These are phyloP conservation scores for Xylota segnis DNA, from an alignment of 2,888 invertebrate genomes.

Conservation along the genomic window DNA sequence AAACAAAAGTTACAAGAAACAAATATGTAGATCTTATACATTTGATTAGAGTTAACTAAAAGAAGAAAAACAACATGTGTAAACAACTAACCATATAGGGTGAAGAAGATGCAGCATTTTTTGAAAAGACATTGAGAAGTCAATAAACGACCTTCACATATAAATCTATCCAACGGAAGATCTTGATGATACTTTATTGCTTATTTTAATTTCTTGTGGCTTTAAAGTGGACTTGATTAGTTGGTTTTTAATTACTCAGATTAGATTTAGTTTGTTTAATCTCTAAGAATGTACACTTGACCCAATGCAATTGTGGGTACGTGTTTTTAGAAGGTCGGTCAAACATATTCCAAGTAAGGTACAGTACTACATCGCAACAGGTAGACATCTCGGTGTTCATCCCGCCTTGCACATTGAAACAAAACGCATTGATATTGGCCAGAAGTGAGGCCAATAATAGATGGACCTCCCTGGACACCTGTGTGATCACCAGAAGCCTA, in stretches of 20 bases:
- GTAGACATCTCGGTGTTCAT: no score
- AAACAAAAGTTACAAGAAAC: conserved; percentile 13
- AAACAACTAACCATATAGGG: conserved; percentile 12
- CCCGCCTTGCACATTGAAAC: no score
- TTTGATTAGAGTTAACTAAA: conserved; percentile 32
- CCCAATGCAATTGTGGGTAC: no score
- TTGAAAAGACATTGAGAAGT: conserved; percentile 59
- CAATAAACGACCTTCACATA: conserved; percentile 67
- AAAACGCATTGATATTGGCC: no score
- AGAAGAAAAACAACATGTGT: background rate
- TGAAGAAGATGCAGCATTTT: conserved; percentile 19
- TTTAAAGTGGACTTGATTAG: background rate
- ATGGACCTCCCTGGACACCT: no score
- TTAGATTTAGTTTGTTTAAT: background rate
- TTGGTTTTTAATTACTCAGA: background rate
- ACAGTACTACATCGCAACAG: no score
- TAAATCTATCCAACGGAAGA: conserved; percentile 19
- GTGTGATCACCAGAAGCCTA: no score
- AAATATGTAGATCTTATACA: conserved; percentile 19
- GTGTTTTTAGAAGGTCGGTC: no score
- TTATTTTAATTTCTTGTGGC: background rate
- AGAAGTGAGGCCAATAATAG: no score
- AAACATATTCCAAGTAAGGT: no score
- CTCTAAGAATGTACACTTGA: no score
- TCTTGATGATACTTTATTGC: background rate